These are phyloP conservation scores for Apeltes quadracus DNA, from an alignment of 2,113 vertebrate species.

Conservation along the genomic window DNA sequence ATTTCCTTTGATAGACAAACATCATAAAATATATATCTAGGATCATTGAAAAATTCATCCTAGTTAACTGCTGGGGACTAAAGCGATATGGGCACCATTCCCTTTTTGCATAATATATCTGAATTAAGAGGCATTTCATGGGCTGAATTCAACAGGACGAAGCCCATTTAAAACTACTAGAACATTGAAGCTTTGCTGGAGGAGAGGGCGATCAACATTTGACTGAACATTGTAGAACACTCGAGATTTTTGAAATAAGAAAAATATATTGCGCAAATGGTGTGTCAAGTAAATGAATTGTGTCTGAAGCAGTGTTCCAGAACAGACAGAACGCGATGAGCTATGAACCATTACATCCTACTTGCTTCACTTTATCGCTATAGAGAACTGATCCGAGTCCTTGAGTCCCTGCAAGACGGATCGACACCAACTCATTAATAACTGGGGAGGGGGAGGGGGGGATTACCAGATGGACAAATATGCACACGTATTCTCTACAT, in stretches of 20 bases:
- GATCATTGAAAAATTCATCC: background rate
- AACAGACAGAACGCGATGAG: constrained; percentile 29
- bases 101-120: background rate
- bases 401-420: constrained; percentile 22
- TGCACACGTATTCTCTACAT: background rate
- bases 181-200: no score
- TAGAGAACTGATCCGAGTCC: constrained; percentile 25
- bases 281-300: constrained; percentile 24
- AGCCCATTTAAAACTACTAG: background rate
- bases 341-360: constrained; percentile 7
- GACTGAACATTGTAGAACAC: constrained; percentile 8
- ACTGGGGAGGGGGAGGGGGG: no score
- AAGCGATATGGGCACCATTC: background rate
- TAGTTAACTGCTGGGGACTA: background rate
- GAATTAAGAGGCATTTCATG: background rate
- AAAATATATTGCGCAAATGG: constrained; percentile 6
- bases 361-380: constrained; percentile 15
- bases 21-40: background rate
- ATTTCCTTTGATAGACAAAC: background rate
- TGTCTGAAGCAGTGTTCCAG: background rate
- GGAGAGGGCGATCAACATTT: background rate
- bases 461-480: background rate
- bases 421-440: constrained; percentile 46
- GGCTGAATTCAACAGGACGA: background rate
- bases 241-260: constrained; percentile 1